Conservation (phyloP, 2,113 vertebrate species). For the Pseudolaguvia tuberculata region DNA sequence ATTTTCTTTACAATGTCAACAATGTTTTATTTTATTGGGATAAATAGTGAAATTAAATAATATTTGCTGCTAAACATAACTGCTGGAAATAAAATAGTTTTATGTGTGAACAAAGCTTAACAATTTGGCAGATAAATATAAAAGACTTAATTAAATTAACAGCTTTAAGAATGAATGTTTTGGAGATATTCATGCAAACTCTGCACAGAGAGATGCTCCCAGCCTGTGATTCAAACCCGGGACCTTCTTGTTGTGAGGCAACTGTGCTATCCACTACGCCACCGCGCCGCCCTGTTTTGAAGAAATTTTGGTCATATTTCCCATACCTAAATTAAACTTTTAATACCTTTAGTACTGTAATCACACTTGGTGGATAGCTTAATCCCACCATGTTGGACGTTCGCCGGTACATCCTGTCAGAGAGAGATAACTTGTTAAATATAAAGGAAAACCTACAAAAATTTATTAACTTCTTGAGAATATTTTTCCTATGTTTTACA, state of each 20-base stretch:
- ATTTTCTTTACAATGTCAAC: no score
- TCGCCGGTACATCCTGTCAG: conserved; percentile 86
- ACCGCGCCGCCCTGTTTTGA: no score
- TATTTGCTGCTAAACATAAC: no score
- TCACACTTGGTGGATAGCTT: conserved; percentile 85
- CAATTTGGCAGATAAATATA: not conserved
- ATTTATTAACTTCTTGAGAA: not conserved
- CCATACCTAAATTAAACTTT: not conserved
- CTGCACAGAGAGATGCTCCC: not conserved
- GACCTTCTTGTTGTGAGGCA: no score
- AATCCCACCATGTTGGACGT: conserved; percentile 89
- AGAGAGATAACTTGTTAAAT: conserved; percentile 51
- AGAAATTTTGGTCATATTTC: not conserved
- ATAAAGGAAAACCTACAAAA: not conserved
- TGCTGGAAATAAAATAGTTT: no score
- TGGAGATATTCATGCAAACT: no score
- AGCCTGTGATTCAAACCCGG: no score
- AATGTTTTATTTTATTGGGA: no score
- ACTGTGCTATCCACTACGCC: no score
- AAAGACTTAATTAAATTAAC: not conserved
- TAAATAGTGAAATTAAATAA: no score
- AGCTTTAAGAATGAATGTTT: not conserved
- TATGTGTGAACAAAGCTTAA: not conserved
- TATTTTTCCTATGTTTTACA: not conserved
- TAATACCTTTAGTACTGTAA: conserved; percentile 86